Percentiles rank a stretch among this genome's conserved stretches.
Evolutionary conservation across 2,797 vertebrate genomes (phyloP).

Genomic region (Gymnocypris eckloni): DNA sequence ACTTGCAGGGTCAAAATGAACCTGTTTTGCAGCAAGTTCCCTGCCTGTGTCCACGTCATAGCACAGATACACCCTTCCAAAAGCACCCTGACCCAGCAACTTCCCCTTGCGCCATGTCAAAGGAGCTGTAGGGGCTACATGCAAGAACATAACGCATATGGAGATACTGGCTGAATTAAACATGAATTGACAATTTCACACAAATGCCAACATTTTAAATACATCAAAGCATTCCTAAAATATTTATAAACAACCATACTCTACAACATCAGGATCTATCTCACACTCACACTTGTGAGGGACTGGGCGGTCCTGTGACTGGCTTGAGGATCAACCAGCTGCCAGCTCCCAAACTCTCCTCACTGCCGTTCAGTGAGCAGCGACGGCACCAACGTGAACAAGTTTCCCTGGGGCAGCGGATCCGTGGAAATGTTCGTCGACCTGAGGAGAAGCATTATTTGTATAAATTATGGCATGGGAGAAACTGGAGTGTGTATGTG

Average conservation of each 20-base stretch:
- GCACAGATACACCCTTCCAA: conserved; percentile 95
- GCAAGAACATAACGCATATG: conserved; percentile 10
- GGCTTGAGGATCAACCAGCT: conserved; percentile 86
- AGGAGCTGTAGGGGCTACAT: conserved; percentile 90
- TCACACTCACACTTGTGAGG: conserved; percentile 90
- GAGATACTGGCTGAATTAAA: not conserved
- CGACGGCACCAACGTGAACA: conserved; percentile 95
- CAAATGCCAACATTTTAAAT: not conserved
- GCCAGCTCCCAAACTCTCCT: conserved; percentile 90
- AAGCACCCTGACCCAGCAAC: conserved; percentile 95
- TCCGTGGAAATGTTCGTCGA: conserved; percentile 93
- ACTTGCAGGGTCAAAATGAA: conserved; percentile 96
- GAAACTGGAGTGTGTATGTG: not conserved
- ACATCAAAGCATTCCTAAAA: not conserved
- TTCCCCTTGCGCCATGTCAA: conserved; percentile 96
- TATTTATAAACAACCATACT: not conserved
- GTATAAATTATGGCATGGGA: not conserved
- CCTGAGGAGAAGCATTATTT: conserved; percentile 76
- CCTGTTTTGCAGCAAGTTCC: conserved; percentile 96
- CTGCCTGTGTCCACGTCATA: conserved; percentile 97
- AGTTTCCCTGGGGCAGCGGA: conserved; percentile 95
- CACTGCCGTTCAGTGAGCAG: conserved; percentile 93
- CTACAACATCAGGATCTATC: not conserved
- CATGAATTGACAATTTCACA: not conserved
- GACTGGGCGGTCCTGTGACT: conserved; percentile 89